phyloP scores from a whole-genome alignment of 2,888 invertebrate genomes.

The Pteria penguin region DNA sequence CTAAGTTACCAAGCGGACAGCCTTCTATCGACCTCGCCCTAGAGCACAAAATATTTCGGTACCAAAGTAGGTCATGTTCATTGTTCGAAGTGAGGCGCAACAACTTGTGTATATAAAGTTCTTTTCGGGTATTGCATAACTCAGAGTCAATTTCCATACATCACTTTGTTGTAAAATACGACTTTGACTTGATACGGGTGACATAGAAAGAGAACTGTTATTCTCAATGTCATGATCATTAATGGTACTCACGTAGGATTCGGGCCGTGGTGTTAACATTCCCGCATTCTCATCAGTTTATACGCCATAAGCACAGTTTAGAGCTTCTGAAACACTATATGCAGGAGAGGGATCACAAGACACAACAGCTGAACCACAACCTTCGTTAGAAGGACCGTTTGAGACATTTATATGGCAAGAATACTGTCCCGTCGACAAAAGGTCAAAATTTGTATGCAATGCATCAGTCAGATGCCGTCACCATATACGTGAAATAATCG shows the following conservation, averaged over 20 bases:
- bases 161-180: not conserved
- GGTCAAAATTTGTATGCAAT: no score
- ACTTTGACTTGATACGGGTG: not conserved
- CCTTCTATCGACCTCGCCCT: not conserved
- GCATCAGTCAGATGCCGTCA: no score
- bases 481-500: no score
- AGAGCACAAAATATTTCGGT: not conserved
- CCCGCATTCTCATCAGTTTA: not conserved
- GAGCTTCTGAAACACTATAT: not conserved
- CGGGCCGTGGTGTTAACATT: not conserved
- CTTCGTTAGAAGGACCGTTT: no score
- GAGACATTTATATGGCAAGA: no score
- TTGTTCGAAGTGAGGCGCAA: not conserved
- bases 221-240: accelerated
- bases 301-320: not conserved
- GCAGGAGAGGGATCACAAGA: not conserved
- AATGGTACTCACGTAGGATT: not conserved
- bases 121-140: not conserved
- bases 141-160: not conserved
- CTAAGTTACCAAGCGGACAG: not conserved
- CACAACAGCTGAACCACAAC: not conserved
- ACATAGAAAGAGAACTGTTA: not conserved
- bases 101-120: not conserved
- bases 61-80: not conserved
- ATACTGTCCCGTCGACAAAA: no score